A percentile compares a stretch with the other conserved stretches of the same genome.
phyloP scores from a whole-genome alignment of 2,113 vertebrate species.

The Indri indri region DNA sequence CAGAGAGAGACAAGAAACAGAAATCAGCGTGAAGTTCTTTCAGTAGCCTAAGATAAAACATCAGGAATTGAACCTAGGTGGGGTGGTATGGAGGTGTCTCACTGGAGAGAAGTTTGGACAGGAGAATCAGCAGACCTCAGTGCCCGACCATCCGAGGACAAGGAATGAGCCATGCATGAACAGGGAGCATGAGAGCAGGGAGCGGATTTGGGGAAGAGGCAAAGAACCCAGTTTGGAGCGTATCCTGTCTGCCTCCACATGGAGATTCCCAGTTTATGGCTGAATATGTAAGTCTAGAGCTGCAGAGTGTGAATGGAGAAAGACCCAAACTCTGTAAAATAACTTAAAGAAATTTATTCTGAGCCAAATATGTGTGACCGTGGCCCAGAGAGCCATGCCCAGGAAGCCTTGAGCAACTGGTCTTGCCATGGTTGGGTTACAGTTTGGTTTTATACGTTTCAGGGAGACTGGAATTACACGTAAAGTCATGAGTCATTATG shows the following conservation, averaged over 20 bases:
- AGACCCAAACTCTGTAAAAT: too few species aligned
- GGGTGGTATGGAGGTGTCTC: background rate
- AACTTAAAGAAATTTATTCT: too few species aligned
- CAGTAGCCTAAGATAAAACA: background rate
- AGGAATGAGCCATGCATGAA: background rate
- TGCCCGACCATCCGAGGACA: background rate
- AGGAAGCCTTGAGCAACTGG: too few species aligned
- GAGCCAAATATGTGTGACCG: too few species aligned
- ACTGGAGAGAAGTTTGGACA: background rate
- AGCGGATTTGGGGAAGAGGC: background rate
- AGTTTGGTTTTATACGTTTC: too few species aligned
- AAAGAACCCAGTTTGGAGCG: background rate
- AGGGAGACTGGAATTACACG: too few species aligned
- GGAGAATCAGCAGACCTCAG: background rate
- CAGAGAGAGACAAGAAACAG: background rate
- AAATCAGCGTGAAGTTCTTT: background rate
- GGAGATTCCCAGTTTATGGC: background rate
- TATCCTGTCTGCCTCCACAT: background rate
- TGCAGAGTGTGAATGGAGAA: too few species aligned
- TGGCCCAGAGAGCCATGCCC: too few species aligned
- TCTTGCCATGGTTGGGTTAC: too few species aligned
- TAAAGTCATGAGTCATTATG: too few species aligned
- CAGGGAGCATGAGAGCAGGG: background rate
- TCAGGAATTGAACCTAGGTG: background rate
- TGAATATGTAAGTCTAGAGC: background rate